Evolutionary conservation across 2,113 vertebrate species (phyloP).

Genomic region (Tonatia bakeri): DNA sequence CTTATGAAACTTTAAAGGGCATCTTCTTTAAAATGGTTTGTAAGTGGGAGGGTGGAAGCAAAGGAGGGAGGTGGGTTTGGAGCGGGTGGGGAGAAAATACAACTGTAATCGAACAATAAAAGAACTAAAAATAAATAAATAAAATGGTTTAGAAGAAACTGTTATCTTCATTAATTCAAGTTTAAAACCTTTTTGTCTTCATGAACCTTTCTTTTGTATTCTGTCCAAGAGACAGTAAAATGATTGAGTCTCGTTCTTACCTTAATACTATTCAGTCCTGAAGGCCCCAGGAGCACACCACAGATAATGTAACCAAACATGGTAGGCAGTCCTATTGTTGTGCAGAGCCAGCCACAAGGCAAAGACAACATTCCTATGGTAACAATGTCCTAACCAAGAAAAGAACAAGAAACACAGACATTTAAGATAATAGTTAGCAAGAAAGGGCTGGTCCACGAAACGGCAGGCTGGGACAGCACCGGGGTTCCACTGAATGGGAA

Average conservation of each 20-base stretch:
- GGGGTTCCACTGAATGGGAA: too few relatives aligned
- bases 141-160: background rate
- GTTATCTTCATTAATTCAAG: background rate
- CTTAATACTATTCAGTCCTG: slow-evolving; percentile 96
- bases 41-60: background rate
- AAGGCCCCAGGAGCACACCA: slow-evolving; percentile 95
- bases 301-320: slow-evolving; percentile 98
- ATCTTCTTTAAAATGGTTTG: background rate
- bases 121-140: background rate
- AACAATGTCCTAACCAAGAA: slow-evolving; percentile 88
- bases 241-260: slow-evolving; percentile 75
- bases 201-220: background rate
- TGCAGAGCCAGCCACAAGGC: slow-evolving; percentile 96
- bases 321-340: slow-evolving; percentile 89
- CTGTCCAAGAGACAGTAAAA: background rate
- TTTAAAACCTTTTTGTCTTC: background rate
- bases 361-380: slow-evolving; percentile 94
- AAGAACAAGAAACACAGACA: background rate
- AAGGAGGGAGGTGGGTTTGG: too few relatives aligned
- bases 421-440: background rate
- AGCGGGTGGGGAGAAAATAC: too few relatives aligned
- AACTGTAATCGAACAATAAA: too few relatives aligned
- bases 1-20: background rate
- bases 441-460: background rate
- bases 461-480: accelerated